Conservation (phyloP, 2,113 vertebrate genomes). For the Rafetus swinhoei region DNA sequence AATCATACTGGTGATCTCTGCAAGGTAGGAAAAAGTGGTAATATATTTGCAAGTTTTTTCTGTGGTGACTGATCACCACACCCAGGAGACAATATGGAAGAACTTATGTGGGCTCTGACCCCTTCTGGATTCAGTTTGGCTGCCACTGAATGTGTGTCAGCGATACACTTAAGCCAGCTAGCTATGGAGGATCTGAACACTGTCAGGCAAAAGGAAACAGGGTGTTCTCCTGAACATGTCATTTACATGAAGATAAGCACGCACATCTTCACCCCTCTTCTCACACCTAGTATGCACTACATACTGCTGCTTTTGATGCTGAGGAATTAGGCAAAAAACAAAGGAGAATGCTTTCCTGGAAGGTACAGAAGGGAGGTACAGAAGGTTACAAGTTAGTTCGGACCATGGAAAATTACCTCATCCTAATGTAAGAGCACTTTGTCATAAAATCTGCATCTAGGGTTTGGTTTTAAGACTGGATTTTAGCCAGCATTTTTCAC, state of each 20-base stretch:
- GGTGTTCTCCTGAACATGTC: background rate
- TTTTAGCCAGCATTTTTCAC: constrained; percentile 12
- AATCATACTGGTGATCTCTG: background rate
- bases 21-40: background rate
- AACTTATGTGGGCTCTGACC: background rate
- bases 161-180: background rate
- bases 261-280: background rate
- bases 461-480: background rate
- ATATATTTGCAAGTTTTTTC: background rate
- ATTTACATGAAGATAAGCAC: background rate
- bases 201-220: background rate
- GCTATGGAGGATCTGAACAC: background rate
- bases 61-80: background rate
- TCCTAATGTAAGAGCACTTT: constrained; percentile 8
- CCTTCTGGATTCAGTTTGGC: background rate
- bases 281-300: background rate
- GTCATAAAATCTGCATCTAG: constrained; percentile 13
- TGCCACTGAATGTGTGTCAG: background rate
- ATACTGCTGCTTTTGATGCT: background rate
- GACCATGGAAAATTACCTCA: constrained; percentile 9
- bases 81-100: background rate
- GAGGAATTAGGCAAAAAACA: background rate
- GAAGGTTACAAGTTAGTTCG: constrained; percentile 25
- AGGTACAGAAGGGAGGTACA: background rate
- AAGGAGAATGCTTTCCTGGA: background rate